Evolutionary conservation across 2,888 invertebrate genomes (phyloP), one percentile per base, ranked within the genome.

Genomic region (Xylocampa areola): DNA sequence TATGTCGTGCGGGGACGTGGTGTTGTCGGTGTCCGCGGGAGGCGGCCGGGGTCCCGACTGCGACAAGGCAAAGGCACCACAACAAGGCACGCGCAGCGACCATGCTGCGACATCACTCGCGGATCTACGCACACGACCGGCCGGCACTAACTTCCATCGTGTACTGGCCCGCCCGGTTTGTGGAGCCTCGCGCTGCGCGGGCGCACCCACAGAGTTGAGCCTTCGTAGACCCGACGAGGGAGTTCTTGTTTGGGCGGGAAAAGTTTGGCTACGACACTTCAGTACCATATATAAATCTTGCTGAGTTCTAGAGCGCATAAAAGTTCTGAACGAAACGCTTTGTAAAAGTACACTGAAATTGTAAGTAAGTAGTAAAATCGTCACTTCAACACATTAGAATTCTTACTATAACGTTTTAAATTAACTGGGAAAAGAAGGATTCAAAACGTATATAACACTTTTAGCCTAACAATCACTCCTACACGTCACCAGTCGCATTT

Each of bases 31-130:
- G 84, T 57, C 80, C 81, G 68, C 82, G 84, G 66, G 86, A 84
- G 63, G 87, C 85, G 73, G 82, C 82, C 73, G 78, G 78, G 72
- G 64, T 67, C 76, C 79, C 79, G 59, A 85, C 79, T 73, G 82
- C 83, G 77, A 80, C 71, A 51, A 91, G 82, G 85, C 87, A 87
- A 84, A 91, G 81, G 83, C 88, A 88, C 89, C 89, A 90, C 78
- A 91, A 84, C 79, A 89, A 84, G 76, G 80, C 88, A 80, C 90
- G 89, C 82, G 88, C 89, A 87, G 85, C 88, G 76, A 84, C 82
- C 92, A 92, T 93, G 90, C 89, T 92, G 90, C 92, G 88, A 87
- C 92, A 92, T 92, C 91, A 92, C 92, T 90, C 86, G 83, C 89
- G 85, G 72, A 73, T 81, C 81, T 79, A 81, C 76, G 82, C 77